These are phyloP conservation scores for Linnaemya tessellans DNA, from an alignment of 2,888 invertebrate genomes.

Conservation along the genomic window DNA sequence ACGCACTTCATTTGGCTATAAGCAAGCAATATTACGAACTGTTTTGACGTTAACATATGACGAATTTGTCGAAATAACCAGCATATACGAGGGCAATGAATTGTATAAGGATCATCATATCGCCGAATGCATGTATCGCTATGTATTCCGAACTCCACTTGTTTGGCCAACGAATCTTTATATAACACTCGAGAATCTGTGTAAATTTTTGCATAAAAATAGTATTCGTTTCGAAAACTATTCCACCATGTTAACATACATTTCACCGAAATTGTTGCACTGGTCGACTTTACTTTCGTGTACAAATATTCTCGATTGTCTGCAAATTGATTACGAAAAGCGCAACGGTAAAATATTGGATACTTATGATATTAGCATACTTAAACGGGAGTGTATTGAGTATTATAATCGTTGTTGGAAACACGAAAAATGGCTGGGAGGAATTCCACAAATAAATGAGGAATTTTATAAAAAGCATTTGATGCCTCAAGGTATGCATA, in stretches of 20 bases:
- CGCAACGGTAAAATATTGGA: conserved; percentile 51
- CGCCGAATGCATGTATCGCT: conserved; percentile 56
- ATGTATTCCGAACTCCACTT: conserved; percentile 33
- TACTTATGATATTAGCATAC: background rate
- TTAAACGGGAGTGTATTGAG: conserved; percentile 45
- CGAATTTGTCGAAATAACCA: conserved; percentile 57
- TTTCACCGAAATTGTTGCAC: conserved; percentile 69
- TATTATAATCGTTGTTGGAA: conserved; percentile 71
- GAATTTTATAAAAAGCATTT: conserved; percentile 30
- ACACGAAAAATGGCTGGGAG: conserved; percentile 61
- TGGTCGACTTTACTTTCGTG: conserved; percentile 48
- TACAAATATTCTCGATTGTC: conserved; percentile 64
- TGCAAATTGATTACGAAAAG: conserved; percentile 47
- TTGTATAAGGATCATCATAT: conserved; percentile 42
- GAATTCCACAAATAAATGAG: conserved; percentile 5
- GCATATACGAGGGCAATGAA: conserved; percentile 33
- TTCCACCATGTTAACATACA: conserved; percentile 49
- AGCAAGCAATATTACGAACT: conserved; percentile 55
- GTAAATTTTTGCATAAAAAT: conserved; percentile 47
- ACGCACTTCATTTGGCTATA: conserved; percentile 59
- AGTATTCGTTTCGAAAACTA: conserved; percentile 37
- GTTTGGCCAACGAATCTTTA: conserved; percentile 66
- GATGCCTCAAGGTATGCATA: conserved; percentile 17
- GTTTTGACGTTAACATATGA: conserved; percentile 52
- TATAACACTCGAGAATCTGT: conserved; percentile 47